Evolutionary conservation across 1,140 invertebrate species (phyloP).

Genomic region (Drosophila jambulina): DNA sequence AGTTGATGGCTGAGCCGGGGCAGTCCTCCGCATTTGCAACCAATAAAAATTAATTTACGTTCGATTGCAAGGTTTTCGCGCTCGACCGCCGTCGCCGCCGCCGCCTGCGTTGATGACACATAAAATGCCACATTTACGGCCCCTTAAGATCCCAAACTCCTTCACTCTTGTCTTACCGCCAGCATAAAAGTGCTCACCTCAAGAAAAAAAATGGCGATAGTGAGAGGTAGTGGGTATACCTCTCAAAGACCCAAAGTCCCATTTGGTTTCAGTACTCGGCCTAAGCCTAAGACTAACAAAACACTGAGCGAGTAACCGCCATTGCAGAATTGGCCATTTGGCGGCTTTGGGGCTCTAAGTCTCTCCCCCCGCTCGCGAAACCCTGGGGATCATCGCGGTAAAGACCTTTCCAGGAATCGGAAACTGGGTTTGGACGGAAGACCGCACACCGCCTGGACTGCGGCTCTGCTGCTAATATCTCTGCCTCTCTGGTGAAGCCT

Average conservation of each 20-base stretch:
- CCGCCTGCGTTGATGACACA: conserved; percentile 65
- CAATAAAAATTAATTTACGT: conserved; percentile 82
- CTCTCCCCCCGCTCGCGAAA: not conserved
- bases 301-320: conserved; percentile 34
- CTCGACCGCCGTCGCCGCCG: conserved; percentile 16
- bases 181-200: conserved; percentile 43
- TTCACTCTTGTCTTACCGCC: conserved; percentile 48
- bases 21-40: conserved; percentile 35
- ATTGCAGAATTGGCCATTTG: conserved; percentile 38
- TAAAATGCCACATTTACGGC: conserved; percentile 79
- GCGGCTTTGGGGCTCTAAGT: conserved; percentile 9
- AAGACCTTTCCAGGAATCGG: conserved; percentile 46
- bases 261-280: conserved; percentile 17
- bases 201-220: conserved; percentile 30
- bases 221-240: not conserved
- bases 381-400: conserved; percentile 9
- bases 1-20: conserved; percentile 33
- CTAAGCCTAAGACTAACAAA: conserved; percentile 22
- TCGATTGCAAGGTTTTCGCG: conserved; percentile 77
- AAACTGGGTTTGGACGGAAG: conserved; percentile 22
- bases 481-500: not conserved
- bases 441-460: conserved; percentile 40
- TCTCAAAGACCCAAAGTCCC: conserved; percentile 15
- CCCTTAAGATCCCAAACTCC: conserved; percentile 56
- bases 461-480: conserved; percentile 22